These are phyloP conservation scores for Lycopodina hypogea DNA, from an alignment of 37 sponge, comb jelly and placozoan genomes.

Conservation along the genomic window DNA sequence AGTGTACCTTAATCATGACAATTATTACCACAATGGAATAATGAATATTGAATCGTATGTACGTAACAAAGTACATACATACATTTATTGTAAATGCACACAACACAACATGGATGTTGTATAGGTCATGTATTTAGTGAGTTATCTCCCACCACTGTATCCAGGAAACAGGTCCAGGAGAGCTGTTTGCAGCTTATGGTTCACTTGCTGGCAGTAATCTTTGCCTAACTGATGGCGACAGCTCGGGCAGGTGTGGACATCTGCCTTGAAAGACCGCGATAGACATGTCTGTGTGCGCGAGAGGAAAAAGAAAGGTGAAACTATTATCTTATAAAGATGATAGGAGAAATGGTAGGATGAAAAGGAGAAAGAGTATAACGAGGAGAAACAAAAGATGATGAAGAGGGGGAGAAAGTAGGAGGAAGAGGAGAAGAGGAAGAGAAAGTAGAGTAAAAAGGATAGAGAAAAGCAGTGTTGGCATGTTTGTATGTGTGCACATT, in stretches of 20 bases:
- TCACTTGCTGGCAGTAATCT: constrained; percentile 41
- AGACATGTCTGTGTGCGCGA: constrained; percentile 48
- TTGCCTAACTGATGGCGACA: constrained; percentile 70
- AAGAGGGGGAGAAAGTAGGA: background rate
- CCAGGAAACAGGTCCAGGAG: constrained; percentile 79
- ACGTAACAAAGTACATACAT: too few species aligned
- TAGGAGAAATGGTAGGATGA: background rate
- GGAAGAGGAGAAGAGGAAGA: too few species aligned
- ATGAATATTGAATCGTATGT: too few species aligned
- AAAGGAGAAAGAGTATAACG: background rate
- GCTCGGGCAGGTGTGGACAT: constrained; percentile 75
- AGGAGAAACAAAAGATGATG: background rate
- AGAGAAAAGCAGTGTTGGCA: background rate
- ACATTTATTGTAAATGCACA: too few species aligned
- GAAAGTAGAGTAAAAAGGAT: too few species aligned
- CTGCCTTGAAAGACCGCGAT: constrained; percentile 73
- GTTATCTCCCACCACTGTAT: constrained; percentile 76
- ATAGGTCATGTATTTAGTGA: too few species aligned
- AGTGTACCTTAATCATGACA: too few species aligned
- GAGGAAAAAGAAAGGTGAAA: background rate
- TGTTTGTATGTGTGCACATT: background rate
- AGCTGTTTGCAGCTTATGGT: constrained; percentile 46
- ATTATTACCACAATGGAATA: too few species aligned
- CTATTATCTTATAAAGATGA: background rate
- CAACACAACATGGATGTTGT: too few species aligned